Evolutionary conservation across 1,140 invertebrate genomes (phyloP).

Genomic region (Halictus rubicundus): DNA sequence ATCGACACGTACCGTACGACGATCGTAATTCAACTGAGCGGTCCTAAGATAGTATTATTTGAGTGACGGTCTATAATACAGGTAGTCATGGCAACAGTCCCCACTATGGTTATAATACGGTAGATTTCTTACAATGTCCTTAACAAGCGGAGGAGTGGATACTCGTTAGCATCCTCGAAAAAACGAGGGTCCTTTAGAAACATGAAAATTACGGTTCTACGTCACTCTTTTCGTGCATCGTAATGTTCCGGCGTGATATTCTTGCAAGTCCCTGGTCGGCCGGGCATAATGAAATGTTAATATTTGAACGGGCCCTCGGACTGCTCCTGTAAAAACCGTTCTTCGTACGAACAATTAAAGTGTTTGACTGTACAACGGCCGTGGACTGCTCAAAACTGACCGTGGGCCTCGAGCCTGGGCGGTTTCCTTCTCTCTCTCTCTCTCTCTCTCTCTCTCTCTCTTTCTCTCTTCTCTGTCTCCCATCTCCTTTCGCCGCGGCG

Average conservation of each 20-base stretch:
- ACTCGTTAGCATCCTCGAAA: too few relatives aligned
- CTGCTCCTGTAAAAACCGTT: neutral
- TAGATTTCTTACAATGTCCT: too few relatives aligned
- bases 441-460: neutral
- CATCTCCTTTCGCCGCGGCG: neutral
- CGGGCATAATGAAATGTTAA: conserved; percentile 23
- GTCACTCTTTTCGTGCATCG: neutral
- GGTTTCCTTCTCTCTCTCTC: neutral
- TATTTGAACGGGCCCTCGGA: conserved; percentile 3
- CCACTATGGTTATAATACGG: too few relatives aligned
- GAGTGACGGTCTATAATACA: too few relatives aligned
- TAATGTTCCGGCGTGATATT: too few relatives aligned
- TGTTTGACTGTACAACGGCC: conserved; percentile 8
- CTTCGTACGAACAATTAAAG: conserved; percentile 15
- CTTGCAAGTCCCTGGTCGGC: too few relatives aligned
- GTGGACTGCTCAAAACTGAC: conserved; percentile 1
- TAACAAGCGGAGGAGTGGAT: too few relatives aligned
- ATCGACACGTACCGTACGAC: too few relatives aligned
- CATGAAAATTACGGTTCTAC: neutral
- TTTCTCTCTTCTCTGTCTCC: neutral
- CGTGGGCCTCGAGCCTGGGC: neutral
- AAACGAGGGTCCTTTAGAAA: neutral
- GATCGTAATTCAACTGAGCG: too few relatives aligned
- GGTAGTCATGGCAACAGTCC: too few relatives aligned
- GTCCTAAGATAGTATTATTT: too few relatives aligned